phyloP scores from a whole-genome alignment of 1,140 invertebrate genomes.

The Drosophila baimaii region DNA sequence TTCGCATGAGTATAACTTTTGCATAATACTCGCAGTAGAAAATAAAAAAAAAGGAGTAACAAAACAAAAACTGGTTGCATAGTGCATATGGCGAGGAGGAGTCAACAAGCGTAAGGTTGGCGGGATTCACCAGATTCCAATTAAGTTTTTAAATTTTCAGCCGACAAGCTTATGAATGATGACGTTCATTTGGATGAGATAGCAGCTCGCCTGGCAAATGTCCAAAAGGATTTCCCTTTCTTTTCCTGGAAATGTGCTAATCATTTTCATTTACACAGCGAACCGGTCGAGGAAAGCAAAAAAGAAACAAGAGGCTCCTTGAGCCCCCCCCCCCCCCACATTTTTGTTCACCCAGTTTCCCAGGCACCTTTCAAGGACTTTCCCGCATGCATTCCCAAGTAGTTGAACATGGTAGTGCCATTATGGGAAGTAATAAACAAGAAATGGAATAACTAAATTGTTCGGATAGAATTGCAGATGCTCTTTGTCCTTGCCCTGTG shows the following conservation, averaged over 20 bases:
- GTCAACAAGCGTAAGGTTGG: slow-evolving; percentile 48
- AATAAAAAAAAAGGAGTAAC: slow-evolving; percentile 30
- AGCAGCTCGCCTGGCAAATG: slow-evolving; percentile 19
- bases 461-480: slow-evolving; percentile 28
- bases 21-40: slow-evolving; percentile 29
- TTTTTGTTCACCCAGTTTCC: not conserved
- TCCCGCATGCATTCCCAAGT: slow-evolving; percentile 44
- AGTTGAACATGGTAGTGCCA: slow-evolving; percentile 51
- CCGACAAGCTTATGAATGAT: slow-evolving; percentile 48
- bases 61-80: slow-evolving; percentile 35
- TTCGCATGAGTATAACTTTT: slow-evolving; percentile 37
- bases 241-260: slow-evolving; percentile 37
- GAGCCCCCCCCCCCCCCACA: not conserved
- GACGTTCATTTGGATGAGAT: slow-evolving; percentile 24
- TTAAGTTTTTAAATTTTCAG: slow-evolving; percentile 59
- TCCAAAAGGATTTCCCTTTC: slow-evolving; percentile 15
- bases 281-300: slow-evolving; percentile 11
- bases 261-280: slow-evolving; percentile 44
- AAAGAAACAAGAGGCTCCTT: slow-evolving; percentile 15
- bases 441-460: slow-evolving; percentile 45
- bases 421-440: slow-evolving; percentile 61
- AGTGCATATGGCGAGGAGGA: slow-evolving; percentile 32
- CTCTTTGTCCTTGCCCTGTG: slow-evolving; percentile 20
- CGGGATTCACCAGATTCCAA: slow-evolving; percentile 48
- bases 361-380: slow-evolving; percentile 45